A percentile compares a stretch with the other conserved stretches of the same genome.
These are phyloP conservation scores for Perognathus longimembris DNA, from an alignment of 2,113 vertebrate genomes.

Conservation along the genomic window DNA sequence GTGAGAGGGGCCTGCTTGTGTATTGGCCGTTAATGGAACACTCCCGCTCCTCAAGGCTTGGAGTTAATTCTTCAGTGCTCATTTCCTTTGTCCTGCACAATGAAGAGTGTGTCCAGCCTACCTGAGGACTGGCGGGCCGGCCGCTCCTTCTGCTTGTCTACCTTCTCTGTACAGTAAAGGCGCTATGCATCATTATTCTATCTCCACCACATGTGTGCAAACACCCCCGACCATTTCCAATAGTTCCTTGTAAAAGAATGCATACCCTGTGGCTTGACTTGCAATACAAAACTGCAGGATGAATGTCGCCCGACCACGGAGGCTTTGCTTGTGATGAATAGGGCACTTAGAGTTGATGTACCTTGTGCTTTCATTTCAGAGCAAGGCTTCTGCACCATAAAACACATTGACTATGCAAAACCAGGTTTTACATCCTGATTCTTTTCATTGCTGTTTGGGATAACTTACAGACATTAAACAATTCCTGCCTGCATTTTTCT, in stretches of 20 bases:
- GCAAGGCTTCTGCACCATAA: conserved; percentile 28
- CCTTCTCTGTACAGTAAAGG: conserved; percentile 20
- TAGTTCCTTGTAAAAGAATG: conserved; percentile 60
- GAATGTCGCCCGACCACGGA: conserved; percentile 6
- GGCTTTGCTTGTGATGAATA: conserved; percentile 42
- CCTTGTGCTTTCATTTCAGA: conserved; percentile 65
- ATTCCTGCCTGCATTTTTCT: conserved; percentile 51
- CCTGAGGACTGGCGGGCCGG: neutral
- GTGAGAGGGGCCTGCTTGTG: conserved; percentile 72
- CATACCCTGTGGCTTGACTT: conserved; percentile 26
- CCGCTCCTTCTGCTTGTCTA: neutral
- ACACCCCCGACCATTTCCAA: neutral
- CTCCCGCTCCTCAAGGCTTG: conserved; percentile 62
- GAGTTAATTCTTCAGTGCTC: conserved; percentile 69
- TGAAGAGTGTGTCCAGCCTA: conserved; percentile 13
- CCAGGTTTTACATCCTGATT: neutral
- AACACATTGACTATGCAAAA: conserved; percentile 68
- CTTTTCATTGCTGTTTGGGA: conserved; percentile 39
- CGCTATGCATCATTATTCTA: conserved; percentile 22
- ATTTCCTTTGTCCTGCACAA: neutral
- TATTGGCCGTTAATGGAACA: conserved; percentile 59
- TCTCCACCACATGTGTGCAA: conserved; percentile 4
- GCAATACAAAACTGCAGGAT: neutral
- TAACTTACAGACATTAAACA: conserved; percentile 15
- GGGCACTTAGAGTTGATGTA: conserved; percentile 54